Evolutionary conservation across 2,888 invertebrate genomes (phyloP).

Genomic region (Cosmorhoe ocellata): DNA sequence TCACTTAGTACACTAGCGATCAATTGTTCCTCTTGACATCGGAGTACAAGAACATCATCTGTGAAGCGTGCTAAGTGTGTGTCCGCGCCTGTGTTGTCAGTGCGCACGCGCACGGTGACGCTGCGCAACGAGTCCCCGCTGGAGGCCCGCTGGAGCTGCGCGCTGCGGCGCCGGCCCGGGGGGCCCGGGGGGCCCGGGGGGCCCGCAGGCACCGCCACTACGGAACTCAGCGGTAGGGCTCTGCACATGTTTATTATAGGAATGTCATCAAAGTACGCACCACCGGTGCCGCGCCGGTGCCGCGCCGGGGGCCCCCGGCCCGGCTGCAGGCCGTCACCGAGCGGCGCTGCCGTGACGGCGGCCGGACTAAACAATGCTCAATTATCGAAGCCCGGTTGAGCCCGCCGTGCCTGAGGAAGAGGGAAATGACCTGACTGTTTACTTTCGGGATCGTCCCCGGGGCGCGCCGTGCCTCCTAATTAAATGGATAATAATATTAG

Average conservation of each 20-base stretch:
- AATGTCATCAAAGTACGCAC: too few relatives aligned
- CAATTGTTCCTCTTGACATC: too few relatives aligned
- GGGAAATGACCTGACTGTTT: slow-evolving; percentile 12
- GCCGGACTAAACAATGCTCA: neutral
- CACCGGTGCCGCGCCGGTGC: slow-evolving; percentile 39
- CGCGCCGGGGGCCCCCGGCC: slow-evolving; percentile 46
- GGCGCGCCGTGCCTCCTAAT: too few relatives aligned
- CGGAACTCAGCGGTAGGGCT: too few relatives aligned
- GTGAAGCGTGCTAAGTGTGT: too few relatives aligned
- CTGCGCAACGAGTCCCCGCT: slow-evolving; percentile 52
- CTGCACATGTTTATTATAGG: too few relatives aligned
- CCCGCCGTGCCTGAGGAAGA: too few relatives aligned
- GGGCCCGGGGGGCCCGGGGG: slow-evolving; percentile 43
- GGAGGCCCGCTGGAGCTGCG: slow-evolving; percentile 45
- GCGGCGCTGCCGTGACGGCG: slow-evolving; percentile 42
- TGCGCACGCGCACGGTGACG: slow-evolving; percentile 42
- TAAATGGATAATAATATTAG: too few relatives aligned
- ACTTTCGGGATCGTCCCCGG: neutral
- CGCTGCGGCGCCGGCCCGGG: slow-evolving; percentile 51
- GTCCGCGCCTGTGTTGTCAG: too few relatives aligned
- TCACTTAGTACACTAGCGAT: too few relatives aligned
- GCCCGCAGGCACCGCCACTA: slow-evolving; percentile 48
- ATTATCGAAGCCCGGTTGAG: slow-evolving; percentile 1
- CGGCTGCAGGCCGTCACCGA: slow-evolving; percentile 45
- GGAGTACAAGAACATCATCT: too few relatives aligned